These are phyloP conservation scores for Pterois miles DNA, from an alignment of 2,797 vertebrate genomes.

Conservation along the genomic window DNA sequence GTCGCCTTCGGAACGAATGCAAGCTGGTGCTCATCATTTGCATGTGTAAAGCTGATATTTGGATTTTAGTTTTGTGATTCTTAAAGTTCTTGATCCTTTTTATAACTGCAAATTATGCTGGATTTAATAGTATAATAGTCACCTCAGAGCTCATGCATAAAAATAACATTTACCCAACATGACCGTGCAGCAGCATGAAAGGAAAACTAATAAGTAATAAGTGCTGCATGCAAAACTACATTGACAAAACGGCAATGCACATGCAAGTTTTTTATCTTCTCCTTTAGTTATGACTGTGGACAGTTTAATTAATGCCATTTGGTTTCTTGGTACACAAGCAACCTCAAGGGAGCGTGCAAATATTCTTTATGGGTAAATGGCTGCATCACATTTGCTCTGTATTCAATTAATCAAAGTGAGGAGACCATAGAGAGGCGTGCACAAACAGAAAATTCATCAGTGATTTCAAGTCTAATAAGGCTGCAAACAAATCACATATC, in stretches of 20 bases:
- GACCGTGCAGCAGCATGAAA: not conserved
- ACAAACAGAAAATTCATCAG: conserved; percentile 57
- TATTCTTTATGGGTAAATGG: conserved; percentile 58
- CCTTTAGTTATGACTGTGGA: conserved; percentile 27
- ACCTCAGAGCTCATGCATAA: conserved; percentile 19
- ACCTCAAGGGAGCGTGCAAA: conserved; percentile 46
- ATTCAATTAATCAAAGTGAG: conserved; percentile 63
- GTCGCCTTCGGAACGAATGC: conserved; percentile 2
- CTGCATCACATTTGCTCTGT: conserved; percentile 36
- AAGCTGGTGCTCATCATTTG: conserved; percentile 20
- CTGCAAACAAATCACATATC: conserved; percentile 47
- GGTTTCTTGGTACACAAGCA: conserved; percentile 39
- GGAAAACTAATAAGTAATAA: conserved; percentile 9
- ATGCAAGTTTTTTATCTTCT: conserved; percentile 6
- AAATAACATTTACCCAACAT: conserved; percentile 14
- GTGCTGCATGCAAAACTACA: conserved; percentile 3
- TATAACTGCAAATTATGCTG: not conserved
- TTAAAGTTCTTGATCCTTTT: not conserved
- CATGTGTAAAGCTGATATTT: conserved; percentile 12
- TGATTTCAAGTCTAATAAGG: conserved; percentile 56
- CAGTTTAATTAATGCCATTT: conserved; percentile 58
- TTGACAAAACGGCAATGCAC: conserved; percentile 8
- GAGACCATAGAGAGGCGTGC: conserved; percentile 33
- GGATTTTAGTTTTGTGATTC: not conserved
- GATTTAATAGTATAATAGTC: conserved; percentile 1